phyloP scores from a whole-genome alignment of 2,113 vertebrate species.

The Crotophaga sulcirostris region DNA sequence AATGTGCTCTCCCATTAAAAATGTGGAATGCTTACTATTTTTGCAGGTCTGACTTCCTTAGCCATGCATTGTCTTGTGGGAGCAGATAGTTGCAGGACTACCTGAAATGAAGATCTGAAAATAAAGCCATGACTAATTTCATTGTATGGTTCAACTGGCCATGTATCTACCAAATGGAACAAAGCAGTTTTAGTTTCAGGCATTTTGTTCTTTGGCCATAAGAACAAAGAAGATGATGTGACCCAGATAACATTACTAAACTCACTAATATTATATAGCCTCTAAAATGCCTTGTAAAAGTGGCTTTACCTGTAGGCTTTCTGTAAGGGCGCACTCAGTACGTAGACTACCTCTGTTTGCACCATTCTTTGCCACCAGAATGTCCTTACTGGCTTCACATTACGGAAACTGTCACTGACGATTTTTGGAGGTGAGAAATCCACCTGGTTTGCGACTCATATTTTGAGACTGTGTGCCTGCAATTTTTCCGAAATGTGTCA shows the following conservation, averaged over 20 bases:
- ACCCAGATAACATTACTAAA: neutral
- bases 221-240: neutral
- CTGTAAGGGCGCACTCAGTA: neutral
- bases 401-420: neutral
- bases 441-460: neutral
- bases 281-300: neutral
- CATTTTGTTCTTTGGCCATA: slow-evolving; percentile 12
- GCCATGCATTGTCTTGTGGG: neutral
- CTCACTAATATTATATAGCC: neutral
- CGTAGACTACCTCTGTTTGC: neutral
- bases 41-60: slow-evolving; percentile 4
- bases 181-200: neutral
- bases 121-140: slow-evolving; percentile 41
- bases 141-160: neutral
- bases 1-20: neutral
- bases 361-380: neutral
- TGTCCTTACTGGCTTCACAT: neutral
- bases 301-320: neutral
- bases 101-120: slow-evolving; percentile 39
- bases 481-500: neutral
- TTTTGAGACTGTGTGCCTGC: neutral
- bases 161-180: slow-evolving; percentile 8
- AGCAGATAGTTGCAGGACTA: neutral
- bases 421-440: neutral
- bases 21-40: slow-evolving; percentile 4